A percentile compares a stretch with the other conserved stretches of the same genome.
Evolutionary conservation across 1,140 invertebrate species (phyloP).

Genomic region (Caenorhabditis remanei): DNA sequence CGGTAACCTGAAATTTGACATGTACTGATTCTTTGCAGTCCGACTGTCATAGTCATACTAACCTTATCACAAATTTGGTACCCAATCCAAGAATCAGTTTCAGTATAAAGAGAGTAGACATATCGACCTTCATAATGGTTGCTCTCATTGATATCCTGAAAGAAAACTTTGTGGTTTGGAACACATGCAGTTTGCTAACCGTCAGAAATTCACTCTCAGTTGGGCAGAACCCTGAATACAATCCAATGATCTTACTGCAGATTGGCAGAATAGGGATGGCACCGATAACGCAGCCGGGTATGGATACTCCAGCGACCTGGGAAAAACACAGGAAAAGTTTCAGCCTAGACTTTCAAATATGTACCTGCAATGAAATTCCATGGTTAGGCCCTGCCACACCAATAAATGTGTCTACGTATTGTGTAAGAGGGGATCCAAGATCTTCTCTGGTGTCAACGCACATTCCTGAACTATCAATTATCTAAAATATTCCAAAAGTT

Average conservation of each 20-base stretch:
- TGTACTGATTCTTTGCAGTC: not conserved
- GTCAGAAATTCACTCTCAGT: conserved; percentile 69
- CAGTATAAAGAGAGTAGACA: conserved; percentile 71
- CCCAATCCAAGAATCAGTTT: conserved; percentile 70
- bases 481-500: too few species aligned
- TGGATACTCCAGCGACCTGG: conserved; percentile 63
- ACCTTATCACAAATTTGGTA: conserved; percentile 71
- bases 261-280: conserved; percentile 65
- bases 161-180: not conserved
- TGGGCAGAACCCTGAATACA: conserved; percentile 74
- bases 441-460: conserved; percentile 76
- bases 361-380: conserved; percentile 73
- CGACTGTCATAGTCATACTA: not conserved
- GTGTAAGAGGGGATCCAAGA: conserved; percentile 69
- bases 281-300: conserved; percentile 74
- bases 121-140: conserved; percentile 71
- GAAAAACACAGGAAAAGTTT: not conserved
- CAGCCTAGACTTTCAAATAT: not conserved
- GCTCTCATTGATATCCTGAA: conserved; percentile 73
- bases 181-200: not conserved
- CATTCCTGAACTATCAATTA: conserved; percentile 51
- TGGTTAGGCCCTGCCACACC: conserved; percentile 76
- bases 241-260: conserved; percentile 71
- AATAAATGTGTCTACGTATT: conserved; percentile 73
- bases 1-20: conserved; percentile 66